Base-by-base conservation (phyloP, 2,113 vertebrate species). In the Tauraco erythrolophus region DNA sequence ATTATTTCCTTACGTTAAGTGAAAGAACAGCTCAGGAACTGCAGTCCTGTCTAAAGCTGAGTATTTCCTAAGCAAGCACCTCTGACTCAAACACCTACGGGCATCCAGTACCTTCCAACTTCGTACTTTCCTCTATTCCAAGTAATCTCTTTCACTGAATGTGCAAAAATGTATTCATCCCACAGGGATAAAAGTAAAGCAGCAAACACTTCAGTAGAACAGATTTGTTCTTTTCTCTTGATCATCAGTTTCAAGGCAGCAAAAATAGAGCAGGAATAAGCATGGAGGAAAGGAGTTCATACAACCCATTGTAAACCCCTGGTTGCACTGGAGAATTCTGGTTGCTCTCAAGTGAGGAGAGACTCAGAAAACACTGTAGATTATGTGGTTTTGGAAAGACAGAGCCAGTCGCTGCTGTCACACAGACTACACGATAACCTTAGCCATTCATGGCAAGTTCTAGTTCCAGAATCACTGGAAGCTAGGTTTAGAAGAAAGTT, bases 11-110 rank as follows among this genome's bases (percentile, higher is more conserved):
- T 45, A 15, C 5, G 14, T 14, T 37, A 46, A 68, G 33, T 28
- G 43, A 69, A 90, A 68, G 51, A 92, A 69, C 31, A 93, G 65
- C 70, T 76, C 65, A 48, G 84, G 84, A 95, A 7, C 33, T 48
- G 35, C 39, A 76, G 53, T 43, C 24, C 62, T 18, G 41, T 51
- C 71, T 95, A 54, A 60, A 93, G 62, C 48, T 10, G 13, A 75
- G 48, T 68, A 64, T 88, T 84, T 88, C 70, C 56, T 35, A 92
- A 90, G 43, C 57, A 62, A 66, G 28, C 28, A 18, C 28, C 48
- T 91, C 71, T 77, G 75, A 92, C 48, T 84, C 61, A 95, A 91
- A 86, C 45, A 65, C 71, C 68, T 88, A 39, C 66, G 74, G 62
- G 71, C 50, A 83, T 37, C 25, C 46, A 62, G 46, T 8, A 28